phyloP scores from a whole-genome alignment of 2,888 invertebrate species.

The Meta bourneti region DNA sequence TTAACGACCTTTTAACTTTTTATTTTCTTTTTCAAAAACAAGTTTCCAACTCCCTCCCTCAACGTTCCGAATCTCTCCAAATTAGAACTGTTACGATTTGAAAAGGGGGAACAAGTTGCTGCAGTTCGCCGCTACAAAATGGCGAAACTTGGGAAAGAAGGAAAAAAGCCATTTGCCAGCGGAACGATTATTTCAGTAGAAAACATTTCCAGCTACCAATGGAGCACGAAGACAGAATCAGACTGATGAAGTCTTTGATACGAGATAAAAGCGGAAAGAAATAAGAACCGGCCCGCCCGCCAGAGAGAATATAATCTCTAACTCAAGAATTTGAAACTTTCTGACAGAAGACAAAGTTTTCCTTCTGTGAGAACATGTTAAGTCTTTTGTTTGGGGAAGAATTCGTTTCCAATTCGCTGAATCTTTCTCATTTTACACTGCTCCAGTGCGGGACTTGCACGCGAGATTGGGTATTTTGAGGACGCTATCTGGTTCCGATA shows the following conservation, averaged over 20 bases:
- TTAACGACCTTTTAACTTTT: slow-evolving; percentile 55
- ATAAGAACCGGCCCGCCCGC: neutral
- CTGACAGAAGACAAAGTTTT: slow-evolving; percentile 61
- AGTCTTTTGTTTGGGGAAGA: slow-evolving; percentile 47
- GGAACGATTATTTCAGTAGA: slow-evolving; percentile 38
- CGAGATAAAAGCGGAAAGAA: slow-evolving; percentile 50
- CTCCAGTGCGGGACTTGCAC: neutral
- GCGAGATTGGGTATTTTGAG: slow-evolving; percentile 1
- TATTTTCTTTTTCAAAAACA: slow-evolving; percentile 46
- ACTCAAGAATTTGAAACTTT: slow-evolving; percentile 62
- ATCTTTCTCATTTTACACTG: slow-evolving; percentile 35
- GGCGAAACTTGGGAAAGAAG: slow-evolving; percentile 23
- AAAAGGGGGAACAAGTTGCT: slow-evolving; percentile 21
- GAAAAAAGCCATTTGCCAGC: slow-evolving; percentile 35
- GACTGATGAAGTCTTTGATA: slow-evolving; percentile 54
- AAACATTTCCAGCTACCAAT: slow-evolving; percentile 49
- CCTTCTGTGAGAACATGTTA: slow-evolving; percentile 22
- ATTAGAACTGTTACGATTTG: slow-evolving; percentile 57
- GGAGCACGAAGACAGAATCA: slow-evolving; percentile 50
- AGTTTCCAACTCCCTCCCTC: neutral
- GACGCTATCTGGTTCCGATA: neutral
- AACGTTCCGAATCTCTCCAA: slow-evolving; percentile 14
- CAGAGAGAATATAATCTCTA: slow-evolving; percentile 52
- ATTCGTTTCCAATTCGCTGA: slow-evolving; percentile 20
- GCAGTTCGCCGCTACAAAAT: slow-evolving; percentile 25